Evolutionary conservation across 2,888 invertebrate genomes (phyloP), one percentile per base, ranked within the genome.

Genomic region (Neoaliturus tenellus): DNA sequence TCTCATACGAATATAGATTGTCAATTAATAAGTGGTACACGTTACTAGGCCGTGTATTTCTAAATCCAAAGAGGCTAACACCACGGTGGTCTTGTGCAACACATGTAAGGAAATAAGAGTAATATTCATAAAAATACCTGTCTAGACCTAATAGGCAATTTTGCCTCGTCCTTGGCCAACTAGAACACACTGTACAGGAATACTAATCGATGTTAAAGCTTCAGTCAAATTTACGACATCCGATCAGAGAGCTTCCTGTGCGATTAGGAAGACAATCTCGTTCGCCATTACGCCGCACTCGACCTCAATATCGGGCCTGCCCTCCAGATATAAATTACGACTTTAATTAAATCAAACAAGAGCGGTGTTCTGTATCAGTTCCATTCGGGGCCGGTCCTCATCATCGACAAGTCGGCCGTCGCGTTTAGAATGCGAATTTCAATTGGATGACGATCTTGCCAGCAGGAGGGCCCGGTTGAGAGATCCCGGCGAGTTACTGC

Each of bases 21-120:
- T n/a, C n/a, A n/a, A n/a, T n/a, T n/a, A n/a, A n/a, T n/a, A n/a
- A 92, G 86, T 94, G 94, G 88, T 95, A 95, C 28, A 95, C 91
- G 84, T 96, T 95, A 86, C 94, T 94, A 0, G 94, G 94, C 5
- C 96, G n/a, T n/a, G n/a, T n/a, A n/a, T n/a, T n/a, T n/a, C n/a
- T n/a, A n/a, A n/a, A n/a, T n/a, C n/a, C n/a, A n/a, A n/a, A n/a
- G n/a, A n/a, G n/a, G n/a, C n/a, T n/a, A n/a, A n/a, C n/a, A n/a
- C n/a, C n/a, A n/a, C n/a, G 35, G 6, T 35, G 10, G 35, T 35
- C 35, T 35, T 48, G 48, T 14, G 48, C 12, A 17, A 48, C 8
- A 17, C 48, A 8, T 39, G 48, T 48, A 48, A 48, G 14, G 48
- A 48, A 48, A 10, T 48, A 3, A 48, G 14, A 17, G 8, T 25